These are phyloP conservation scores for Drosophila recens DNA, from an alignment of 2,888 invertebrate genomes.

Conservation along the genomic window DNA sequence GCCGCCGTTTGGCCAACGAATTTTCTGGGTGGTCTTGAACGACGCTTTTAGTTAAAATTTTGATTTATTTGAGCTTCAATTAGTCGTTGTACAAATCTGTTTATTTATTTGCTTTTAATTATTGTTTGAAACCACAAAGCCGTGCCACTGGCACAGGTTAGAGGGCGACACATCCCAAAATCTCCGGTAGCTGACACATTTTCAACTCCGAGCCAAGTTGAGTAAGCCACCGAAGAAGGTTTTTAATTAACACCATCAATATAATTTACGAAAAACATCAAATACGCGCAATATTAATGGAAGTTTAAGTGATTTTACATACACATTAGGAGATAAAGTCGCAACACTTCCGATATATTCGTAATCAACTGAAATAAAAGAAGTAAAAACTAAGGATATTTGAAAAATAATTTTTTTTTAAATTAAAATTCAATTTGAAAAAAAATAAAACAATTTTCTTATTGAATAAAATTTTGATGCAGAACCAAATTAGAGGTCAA, in stretches of 20 bases:
- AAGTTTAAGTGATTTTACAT: slow-evolving; percentile 38
- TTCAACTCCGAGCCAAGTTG: slow-evolving; percentile 25
- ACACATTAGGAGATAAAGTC: not conserved
- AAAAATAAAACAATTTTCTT: too few species aligned
- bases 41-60: slow-evolving; percentile 76
- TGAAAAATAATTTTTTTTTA: not conserved
- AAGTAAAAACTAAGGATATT: not conserved
- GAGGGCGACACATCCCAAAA: slow-evolving; percentile 21
- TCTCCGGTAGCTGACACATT: slow-evolving; percentile 14
- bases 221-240: slow-evolving; percentile 62
- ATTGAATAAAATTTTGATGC: too few species aligned
- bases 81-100: slow-evolving; percentile 79
- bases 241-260: slow-evolving; percentile 79
- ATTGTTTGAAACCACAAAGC: slow-evolving; percentile 76
- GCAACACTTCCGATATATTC: too few species aligned
- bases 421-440: too few species aligned
- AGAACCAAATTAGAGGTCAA: too few species aligned
- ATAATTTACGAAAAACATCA: slow-evolving; percentile 73
- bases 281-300: slow-evolving; percentile 62
- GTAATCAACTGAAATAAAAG: not conserved
- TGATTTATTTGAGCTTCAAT: slow-evolving; percentile 81
- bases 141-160: slow-evolving; percentile 60
- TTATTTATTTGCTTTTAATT: slow-evolving; percentile 81
- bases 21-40: slow-evolving; percentile 67
- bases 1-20: slow-evolving; percentile 31